Base-by-base conservation (phyloP, 92 coral and sea anemone species). In the Pocillopora grandis region DNA sequence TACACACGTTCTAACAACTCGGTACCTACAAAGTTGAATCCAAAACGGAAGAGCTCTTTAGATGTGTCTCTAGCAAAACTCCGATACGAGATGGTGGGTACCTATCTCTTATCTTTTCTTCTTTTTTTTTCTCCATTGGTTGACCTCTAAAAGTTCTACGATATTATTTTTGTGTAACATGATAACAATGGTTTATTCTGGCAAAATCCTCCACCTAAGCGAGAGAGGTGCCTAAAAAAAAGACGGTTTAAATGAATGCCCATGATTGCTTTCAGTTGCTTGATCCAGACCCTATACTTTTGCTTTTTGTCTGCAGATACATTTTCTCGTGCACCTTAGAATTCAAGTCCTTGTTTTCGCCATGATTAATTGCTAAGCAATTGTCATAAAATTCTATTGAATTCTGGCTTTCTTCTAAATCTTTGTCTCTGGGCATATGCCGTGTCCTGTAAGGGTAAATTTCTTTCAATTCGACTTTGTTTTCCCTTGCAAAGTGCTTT, bases 61-160 rank as follows among this genome's bases (percentile, higher is more conserved):
- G 92, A 89, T 58, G 83, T 77, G 48, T 89, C 92, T 57, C 92
- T 89, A 52, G 90, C 88, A 9, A 89, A 81, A 81, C 84, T 89
- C 58, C 84, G 92, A 35, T 81, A 80, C 31, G 92, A 89, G 81
- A 89, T 89, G 92, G 92, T 89, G 61, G 81, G 92, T 76, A 36
- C 55, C n/a, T 19, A 10, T 12, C 21, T n/a, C 21, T 65, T 3
- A 42, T 42, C 8, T 42, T 42, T 42, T 42, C 8, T 3, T 15
- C 3, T 75, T 16, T 1, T 7, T 15, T 69, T 33, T 27, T 14
- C 27, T 67, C 72, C 36, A 36, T n/a, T 78, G 61, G 35, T 71
- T 37, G 77, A 72, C 2, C 69, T 61, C 62, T 8, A 69, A 27
- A 71, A 10, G 60, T 58, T 21, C 4, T 2, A 36, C 11, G n/a